Conservation (phyloP, 53 echinoderm and acorn worm species). For the Astropecten irregularis region DNA sequence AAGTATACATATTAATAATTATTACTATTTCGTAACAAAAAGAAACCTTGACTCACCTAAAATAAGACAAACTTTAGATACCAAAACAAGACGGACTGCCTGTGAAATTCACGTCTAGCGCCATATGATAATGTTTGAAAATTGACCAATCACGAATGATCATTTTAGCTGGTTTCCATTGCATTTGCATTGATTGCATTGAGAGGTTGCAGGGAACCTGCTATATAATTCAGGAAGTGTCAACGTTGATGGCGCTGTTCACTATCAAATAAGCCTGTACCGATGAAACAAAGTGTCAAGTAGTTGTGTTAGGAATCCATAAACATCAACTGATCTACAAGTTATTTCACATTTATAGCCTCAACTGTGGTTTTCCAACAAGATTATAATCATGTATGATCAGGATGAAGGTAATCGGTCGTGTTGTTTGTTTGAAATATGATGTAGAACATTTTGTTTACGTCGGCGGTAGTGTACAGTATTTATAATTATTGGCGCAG, state of each 20-base stretch:
- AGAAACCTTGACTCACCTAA: too few species aligned
- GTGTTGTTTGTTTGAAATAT: not conserved
- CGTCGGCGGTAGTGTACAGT: not conserved
- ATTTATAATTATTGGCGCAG: too few species aligned
- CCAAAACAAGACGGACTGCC: not conserved
- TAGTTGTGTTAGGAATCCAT: not conserved
- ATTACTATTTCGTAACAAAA: too few species aligned
- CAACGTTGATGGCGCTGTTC: constrained; percentile 30
- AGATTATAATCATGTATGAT: constrained; percentile 22
- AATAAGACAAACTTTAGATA: too few species aligned
- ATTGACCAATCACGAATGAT: constrained; percentile 29
- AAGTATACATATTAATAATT: too few species aligned
- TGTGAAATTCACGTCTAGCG: constrained; percentile 3
- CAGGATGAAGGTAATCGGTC: constrained; percentile 40
- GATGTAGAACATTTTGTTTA: not conserved
- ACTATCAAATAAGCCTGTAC: too few species aligned
- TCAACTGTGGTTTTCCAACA: not conserved
- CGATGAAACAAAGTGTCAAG: too few species aligned
- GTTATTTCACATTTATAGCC: not conserved
- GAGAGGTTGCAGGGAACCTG: not conserved
- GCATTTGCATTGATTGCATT: too few species aligned
- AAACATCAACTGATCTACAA: constrained; percentile 2
- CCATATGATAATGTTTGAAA: constrained; percentile 20
- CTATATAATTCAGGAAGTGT: too few species aligned
- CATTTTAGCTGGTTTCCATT: constrained; percentile 21